These are phyloP conservation scores for Sitta europaea DNA, from an alignment of 2,113 vertebrate genomes.

Conservation along the genomic window DNA sequence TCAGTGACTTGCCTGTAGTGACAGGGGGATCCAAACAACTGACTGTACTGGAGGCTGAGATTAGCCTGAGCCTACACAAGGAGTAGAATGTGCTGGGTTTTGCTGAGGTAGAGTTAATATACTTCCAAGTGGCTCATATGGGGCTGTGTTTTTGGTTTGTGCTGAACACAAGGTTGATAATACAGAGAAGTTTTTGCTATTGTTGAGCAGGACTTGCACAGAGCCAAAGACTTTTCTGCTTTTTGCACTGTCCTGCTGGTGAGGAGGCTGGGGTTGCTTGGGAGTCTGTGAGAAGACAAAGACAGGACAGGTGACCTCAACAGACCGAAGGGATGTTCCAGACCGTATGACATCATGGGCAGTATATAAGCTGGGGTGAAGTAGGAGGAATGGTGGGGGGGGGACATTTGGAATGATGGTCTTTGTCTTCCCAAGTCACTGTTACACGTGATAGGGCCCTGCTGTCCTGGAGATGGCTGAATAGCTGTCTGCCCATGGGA, in stretches of 20 bases:
- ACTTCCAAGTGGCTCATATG: background rate
- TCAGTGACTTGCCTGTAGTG: background rate
- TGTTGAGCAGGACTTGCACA: background rate
- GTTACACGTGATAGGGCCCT: accelerated
- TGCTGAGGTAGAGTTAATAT: background rate
- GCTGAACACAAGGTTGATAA: background rate
- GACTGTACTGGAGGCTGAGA: background rate
- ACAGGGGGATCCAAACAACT: background rate
- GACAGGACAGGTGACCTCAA: background rate
- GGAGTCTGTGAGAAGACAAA: background rate
- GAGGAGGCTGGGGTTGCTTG: accelerated
- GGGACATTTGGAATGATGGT: background rate
- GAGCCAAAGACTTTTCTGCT: background rate
- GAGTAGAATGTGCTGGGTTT: background rate
- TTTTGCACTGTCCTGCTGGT: accelerated
- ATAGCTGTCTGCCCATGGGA: background rate
- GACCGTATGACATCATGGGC: background rate
- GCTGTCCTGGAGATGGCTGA: background rate
- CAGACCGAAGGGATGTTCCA: background rate
- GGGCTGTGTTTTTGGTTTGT: background rate
- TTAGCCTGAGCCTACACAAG: background rate
- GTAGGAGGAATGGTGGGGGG: background rate
- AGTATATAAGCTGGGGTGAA: accelerated
- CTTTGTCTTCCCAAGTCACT: background rate
- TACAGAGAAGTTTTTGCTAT: background rate